Base-by-base conservation (phyloP, 2,113 vertebrate species). In the Monopterus albus region DNA sequence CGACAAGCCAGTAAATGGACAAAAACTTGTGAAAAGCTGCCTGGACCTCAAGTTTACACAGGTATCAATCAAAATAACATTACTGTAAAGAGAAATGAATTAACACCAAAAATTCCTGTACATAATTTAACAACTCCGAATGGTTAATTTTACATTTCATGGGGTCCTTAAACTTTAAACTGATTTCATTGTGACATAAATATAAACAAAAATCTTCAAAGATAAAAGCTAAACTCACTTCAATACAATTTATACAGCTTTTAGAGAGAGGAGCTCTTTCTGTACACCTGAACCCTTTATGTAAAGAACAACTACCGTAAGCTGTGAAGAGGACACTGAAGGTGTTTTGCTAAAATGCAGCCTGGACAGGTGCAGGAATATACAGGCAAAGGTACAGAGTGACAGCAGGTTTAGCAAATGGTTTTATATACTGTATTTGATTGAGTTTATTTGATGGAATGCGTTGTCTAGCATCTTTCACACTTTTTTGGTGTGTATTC, bases 401-500 rank as follows among this genome's bases (percentile, higher is more conserved):
- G 55, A 80, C 66, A 80, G 88, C 81, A 88, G 77, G 60, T 82
- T 87, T 75, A 82, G 76, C 70, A 75, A 72, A 89, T 67, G 70
- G 47, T 42, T 71, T 80, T 47, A 65, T 83, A 78, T 67, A 85
- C n/a, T 31, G 29, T 31, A 31, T 38, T 63, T 72, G 82, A 62
- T 70, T 75, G 80, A 62, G 75, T 79, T 72, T 57, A 61, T 53
- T 78, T 8, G 29, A 82, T 80, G 80, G 65, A 79, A 83, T 38
- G 49, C 74, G 72, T 88, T 33, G 31, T 64, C 64, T 82, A 87
- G 81, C 66, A 78, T 82, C 66, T 69, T 60, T 76, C 57, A 35
- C 50, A 76, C 69, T 74, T 89, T 89, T 89, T 89, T 86, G 85
- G 83, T 86, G 89, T 83, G 81, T 86, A 69, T 80, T 87, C 77